These are phyloP conservation scores for Nothoprocta pentlandii DNA, from an alignment of 2,113 vertebrate species.

Conservation along the genomic window DNA sequence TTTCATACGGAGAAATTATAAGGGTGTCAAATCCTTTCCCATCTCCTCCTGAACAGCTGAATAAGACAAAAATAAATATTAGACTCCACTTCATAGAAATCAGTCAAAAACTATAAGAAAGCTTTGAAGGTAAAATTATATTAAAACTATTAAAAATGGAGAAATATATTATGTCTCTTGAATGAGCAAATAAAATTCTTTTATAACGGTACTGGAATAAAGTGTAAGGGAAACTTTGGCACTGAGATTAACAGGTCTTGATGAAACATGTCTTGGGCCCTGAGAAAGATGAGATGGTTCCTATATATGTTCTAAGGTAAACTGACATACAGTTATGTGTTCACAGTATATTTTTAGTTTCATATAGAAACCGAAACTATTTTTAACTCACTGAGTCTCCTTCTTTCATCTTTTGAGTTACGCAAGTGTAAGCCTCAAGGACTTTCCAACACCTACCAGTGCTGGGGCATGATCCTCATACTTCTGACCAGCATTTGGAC, in stretches of 20 bases:
- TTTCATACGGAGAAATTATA: not conserved
- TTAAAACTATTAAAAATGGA: not conserved
- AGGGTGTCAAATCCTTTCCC: not conserved
- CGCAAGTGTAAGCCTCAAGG: not conserved
- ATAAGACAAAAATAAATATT: not conserved
- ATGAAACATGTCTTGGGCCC: not conserved
- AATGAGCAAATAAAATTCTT: not conserved
- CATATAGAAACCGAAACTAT: not conserved
- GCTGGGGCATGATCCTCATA: not conserved
- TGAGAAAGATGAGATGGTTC: not conserved
- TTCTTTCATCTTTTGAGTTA: not conserved
- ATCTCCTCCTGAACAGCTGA: not conserved
- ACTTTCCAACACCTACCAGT: not conserved
- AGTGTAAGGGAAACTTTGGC: not conserved
- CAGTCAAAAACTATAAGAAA: not conserved
- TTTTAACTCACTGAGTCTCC: not conserved
- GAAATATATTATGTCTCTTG: not conserved
- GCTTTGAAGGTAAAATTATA: not conserved
- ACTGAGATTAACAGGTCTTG: not conserved
- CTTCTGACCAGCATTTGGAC: not conserved
- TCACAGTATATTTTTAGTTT: not conserved
- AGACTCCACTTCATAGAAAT: not conserved
- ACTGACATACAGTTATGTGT: not conserved
- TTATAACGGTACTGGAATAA: not conserved
- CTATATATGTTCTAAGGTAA: not conserved